Conservation (phyloP, 2,888 invertebrate genomes). For the Agriopis leucophaearia region DNA sequence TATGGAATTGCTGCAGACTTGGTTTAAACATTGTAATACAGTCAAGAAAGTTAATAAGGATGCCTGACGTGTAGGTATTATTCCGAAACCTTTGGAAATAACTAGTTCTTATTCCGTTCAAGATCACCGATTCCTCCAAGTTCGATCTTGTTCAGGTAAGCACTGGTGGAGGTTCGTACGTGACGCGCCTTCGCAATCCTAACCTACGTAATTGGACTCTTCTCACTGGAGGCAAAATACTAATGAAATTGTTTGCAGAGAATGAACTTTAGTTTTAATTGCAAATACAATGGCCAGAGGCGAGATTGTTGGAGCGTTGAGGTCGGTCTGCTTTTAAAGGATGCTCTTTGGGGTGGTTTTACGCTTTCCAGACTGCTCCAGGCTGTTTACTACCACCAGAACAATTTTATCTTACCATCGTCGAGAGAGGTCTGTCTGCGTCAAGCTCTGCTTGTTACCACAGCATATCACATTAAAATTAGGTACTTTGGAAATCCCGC, state of each 20-base stretch:
- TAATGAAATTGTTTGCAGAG: slow-evolving; percentile 30
- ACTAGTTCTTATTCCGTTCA: slow-evolving; percentile 59
- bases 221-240: slow-evolving; percentile 21
- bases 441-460: slow-evolving; percentile 50
- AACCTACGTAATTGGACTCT: slow-evolving; percentile 41
- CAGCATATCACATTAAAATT: slow-evolving; percentile 40
- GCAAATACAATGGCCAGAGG: slow-evolving; percentile 36
- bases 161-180: slow-evolving; percentile 51
- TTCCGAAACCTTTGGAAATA: slow-evolving; percentile 8
- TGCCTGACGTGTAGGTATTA: not conserved
- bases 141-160: slow-evolving; percentile 59
- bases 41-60: slow-evolving; percentile 1
- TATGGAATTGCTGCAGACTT: not conserved
- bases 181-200: slow-evolving; percentile 52
- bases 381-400: slow-evolving; percentile 41
- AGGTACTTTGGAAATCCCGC: slow-evolving; percentile 38
- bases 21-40: not conserved
- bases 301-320: slow-evolving; percentile 49
- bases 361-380: slow-evolving; percentile 49
- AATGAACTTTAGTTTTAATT: slow-evolving; percentile 31
- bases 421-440: slow-evolving; percentile 47
- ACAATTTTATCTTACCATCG: slow-evolving; percentile 44
- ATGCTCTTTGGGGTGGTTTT: slow-evolving; percentile 46
- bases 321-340: slow-evolving; percentile 48
- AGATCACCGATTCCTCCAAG: slow-evolving; percentile 48